These are phyloP conservation scores for Calyptommatus sinebrachiatus DNA, from an alignment of 2,113 vertebrate species.

Conservation along the genomic window DNA sequence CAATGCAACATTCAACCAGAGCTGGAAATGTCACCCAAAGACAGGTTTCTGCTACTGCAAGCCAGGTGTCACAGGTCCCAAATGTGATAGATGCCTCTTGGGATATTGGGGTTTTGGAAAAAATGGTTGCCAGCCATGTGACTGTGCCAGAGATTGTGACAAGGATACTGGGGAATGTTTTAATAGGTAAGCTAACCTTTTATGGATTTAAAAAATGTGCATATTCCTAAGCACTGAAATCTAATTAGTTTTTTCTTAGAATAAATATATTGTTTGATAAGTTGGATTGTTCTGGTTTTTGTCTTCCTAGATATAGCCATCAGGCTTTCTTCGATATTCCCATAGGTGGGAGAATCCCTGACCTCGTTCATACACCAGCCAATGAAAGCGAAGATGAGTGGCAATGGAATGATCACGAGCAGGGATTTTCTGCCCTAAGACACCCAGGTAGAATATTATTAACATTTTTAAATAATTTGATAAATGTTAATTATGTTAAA, in stretches of 20 bases:
- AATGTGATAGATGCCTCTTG: slow-evolving; percentile 78
- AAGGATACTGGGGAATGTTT: slow-evolving; percentile 76
- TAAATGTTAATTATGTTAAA: no score
- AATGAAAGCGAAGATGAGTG: slow-evolving; percentile 75
- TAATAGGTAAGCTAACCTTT: slow-evolving; percentile 64
- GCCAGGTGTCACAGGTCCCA: slow-evolving; percentile 75
- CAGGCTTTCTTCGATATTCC: slow-evolving; percentile 77
- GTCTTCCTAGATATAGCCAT: slow-evolving; percentile 64
- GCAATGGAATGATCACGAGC: slow-evolving; percentile 77
- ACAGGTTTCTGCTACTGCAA: slow-evolving; percentile 87
- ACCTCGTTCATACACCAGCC: slow-evolving; percentile 61
- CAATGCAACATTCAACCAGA: slow-evolving; percentile 58
- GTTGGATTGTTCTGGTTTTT: neutral
- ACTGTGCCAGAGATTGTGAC: slow-evolving; percentile 79
- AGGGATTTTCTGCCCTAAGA: slow-evolving; percentile 82
- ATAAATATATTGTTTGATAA: slow-evolving; percentile 12
- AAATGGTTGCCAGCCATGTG: slow-evolving; percentile 78
- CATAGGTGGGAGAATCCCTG: slow-evolving; percentile 79
- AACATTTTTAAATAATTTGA: neutral
- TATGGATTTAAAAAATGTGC: neutral
- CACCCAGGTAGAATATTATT: slow-evolving; percentile 74
- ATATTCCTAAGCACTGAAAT: neutral
- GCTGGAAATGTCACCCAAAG: slow-evolving; percentile 79
- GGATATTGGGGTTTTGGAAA: slow-evolving; percentile 85
- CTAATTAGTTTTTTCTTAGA: neutral